Base-by-base conservation (phyloP, 2,797 vertebrate species). In the Sardinella longiceps region DNA sequence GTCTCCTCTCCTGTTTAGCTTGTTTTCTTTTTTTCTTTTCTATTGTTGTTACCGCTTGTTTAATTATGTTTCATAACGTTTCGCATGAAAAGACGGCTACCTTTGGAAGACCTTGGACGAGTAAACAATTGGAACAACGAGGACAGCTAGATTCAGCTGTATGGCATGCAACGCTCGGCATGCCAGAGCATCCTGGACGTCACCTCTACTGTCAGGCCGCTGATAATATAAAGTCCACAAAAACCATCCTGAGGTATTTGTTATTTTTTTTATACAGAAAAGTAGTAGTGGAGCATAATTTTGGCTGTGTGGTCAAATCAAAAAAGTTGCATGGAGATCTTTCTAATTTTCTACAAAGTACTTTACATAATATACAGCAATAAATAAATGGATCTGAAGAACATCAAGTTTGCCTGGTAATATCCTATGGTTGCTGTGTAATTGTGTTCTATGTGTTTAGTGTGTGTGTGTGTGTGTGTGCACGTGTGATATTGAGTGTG, bases 191-290 rank as follows among this genome's bases (percentile, higher is more conserved):
- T 51, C 53, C 83, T 81, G 80, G 37, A 81, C 83, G 70, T 80
- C 70, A 60, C 74, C 50, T 87, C 33, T 53, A 46, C 77, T 28
- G 39, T 80, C 45, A 86, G 60, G 66, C 89, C 37, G 37, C 37
- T 3, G 70, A 77, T 85, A 89, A 90, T 90, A 86, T 91, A 92
- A 92, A 81, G 85, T 82, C 30, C 89, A 93, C 90, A 93, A 89
- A 94, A 86, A 94, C 93, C 91, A 94, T 95, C 95, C 95, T 96
- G 95, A 95, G 94, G 93, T 95, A 94, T 95, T 93, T 92, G 88
- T 93, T 77, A 93, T 91, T 91, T 88, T 66, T 93, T 91, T 90
- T 88, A 93, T 91, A 90, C 81, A 83, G n/a, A 50, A 85, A 48
- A n/a, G n/a, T n/a, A n/a, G 63, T 86, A 39, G 70, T 77, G 70